Conservation (phyloP, 2,113 vertebrate species). For the Phrynocephalus versicolor region DNA sequence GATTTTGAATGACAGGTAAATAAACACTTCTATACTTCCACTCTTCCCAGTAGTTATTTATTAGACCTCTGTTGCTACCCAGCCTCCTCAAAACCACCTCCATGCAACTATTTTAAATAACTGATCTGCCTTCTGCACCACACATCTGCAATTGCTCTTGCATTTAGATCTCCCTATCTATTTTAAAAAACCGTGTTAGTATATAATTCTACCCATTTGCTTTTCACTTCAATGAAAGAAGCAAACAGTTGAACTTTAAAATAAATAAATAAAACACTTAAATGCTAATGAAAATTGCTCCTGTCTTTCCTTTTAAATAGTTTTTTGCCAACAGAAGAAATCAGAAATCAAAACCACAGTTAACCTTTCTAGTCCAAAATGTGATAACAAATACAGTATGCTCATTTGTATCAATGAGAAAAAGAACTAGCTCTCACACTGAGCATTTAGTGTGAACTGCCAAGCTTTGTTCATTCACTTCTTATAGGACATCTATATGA, state of each 20-base stretch:
- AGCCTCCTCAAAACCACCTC: constrained; percentile 43
- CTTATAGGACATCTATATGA: no score
- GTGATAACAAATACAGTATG: no score
- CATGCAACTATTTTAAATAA: constrained; percentile 54
- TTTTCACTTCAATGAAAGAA: constrained; percentile 12
- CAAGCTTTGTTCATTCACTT: background rate
- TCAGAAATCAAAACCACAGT: constrained; percentile 43
- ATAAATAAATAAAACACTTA: constrained; percentile 35
- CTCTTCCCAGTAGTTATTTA: constrained; percentile 49
- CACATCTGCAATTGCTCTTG: constrained; percentile 45
- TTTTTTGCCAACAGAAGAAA: background rate
- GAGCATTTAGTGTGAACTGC: background rate
- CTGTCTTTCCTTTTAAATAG: constrained; percentile 7
- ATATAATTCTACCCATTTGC: constrained; percentile 41
- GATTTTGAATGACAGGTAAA: constrained; percentile 49
- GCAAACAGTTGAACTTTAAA: constrained; percentile 48
- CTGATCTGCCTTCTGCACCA: constrained; percentile 42
- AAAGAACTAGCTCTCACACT: background rate
- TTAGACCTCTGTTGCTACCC: constrained; percentile 33
- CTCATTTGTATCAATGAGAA: background rate
- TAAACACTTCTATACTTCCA: constrained; percentile 40
- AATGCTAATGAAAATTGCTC: constrained; percentile 23
- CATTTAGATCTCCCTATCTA: constrained; percentile 54
- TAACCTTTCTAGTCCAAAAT: background rate
- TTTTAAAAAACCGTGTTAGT: constrained; percentile 42